A percentile compares a stretch with the other conserved stretches of the same genome.
These are phyloP conservation scores for Delia radicum DNA, from an alignment of 1,140 invertebrate species.

Conservation along the genomic window DNA sequence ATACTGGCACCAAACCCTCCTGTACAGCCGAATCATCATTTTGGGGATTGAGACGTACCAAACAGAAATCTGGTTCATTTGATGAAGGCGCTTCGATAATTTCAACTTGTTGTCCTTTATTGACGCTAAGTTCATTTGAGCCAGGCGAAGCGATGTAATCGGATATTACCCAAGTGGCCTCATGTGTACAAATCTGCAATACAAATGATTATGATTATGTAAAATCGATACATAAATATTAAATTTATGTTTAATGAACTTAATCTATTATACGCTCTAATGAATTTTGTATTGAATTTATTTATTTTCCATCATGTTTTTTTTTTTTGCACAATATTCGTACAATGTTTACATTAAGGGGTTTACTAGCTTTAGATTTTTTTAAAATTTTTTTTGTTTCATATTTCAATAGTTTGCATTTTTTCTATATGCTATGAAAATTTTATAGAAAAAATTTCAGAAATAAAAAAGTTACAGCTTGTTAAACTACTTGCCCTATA, in stretches of 20 bases:
- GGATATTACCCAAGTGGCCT: slow-evolving; percentile 85
- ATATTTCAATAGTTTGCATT: too few species aligned
- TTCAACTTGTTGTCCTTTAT: slow-evolving; percentile 89
- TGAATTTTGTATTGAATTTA: neutral
- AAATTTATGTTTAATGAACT: neutral
- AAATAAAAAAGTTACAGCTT: too few species aligned
- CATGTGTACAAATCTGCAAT: slow-evolving; percentile 67
- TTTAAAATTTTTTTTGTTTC: too few species aligned
- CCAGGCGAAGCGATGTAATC: slow-evolving; percentile 73
- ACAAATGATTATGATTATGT: slow-evolving; percentile 25
- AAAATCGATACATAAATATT: neutral
- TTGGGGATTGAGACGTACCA: slow-evolving; percentile 61
- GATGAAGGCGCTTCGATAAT: slow-evolving; percentile 71
- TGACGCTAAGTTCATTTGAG: slow-evolving; percentile 73
- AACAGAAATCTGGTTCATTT: slow-evolving; percentile 64
- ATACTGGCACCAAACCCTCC: slow-evolving; percentile 81
- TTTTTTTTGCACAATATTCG: too few species aligned
- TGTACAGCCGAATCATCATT: slow-evolving; percentile 63
- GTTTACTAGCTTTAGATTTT: too few species aligned
- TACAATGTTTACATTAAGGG: too few species aligned
- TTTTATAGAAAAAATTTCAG: too few species aligned
- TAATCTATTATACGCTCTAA: neutral
- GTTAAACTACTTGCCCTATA: too few species aligned
- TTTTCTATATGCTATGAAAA: too few species aligned
- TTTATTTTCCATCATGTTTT: neutral